Conservation (phyloP, 1,140 invertebrate genomes). For the Brachionus rubens region DNA sequence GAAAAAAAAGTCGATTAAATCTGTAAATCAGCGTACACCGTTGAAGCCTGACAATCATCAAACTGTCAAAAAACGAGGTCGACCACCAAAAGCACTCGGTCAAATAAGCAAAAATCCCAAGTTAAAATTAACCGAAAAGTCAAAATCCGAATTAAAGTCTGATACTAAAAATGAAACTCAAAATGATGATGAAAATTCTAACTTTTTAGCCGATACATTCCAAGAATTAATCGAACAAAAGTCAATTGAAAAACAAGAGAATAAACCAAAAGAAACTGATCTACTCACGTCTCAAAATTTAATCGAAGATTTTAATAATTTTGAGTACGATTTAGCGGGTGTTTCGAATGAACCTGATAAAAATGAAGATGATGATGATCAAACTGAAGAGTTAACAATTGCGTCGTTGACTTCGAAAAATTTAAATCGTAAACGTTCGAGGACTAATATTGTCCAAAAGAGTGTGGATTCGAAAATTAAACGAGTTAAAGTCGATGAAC, state of each 20-base stretch:
- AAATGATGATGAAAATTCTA: not conserved
- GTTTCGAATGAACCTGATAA: not conserved
- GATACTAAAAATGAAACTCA: not conserved
- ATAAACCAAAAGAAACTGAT: not conserved
- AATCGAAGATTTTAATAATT: not conserved
- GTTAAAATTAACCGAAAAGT: too few species aligned
- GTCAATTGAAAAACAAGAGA: not conserved
- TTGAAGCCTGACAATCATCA: conserved; percentile 45
- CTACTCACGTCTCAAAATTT: not conserved
- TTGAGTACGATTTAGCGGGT: conserved; percentile 12
- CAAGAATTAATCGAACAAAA: conserved; percentile 7
- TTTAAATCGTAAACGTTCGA: conserved; percentile 9
- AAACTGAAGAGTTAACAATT: conserved; percentile 19
- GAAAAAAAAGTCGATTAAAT: not conserved
- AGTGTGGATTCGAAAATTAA: not conserved
- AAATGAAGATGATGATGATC: not conserved
- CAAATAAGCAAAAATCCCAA: too few species aligned
- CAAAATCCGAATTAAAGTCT: not conserved
- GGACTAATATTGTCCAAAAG: not conserved
- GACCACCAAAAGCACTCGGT: conserved; percentile 27
- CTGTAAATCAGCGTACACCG: not conserved
- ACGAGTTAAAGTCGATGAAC: not conserved
- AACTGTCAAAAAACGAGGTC: conserved; percentile 28
- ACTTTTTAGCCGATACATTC: conserved; percentile 31
- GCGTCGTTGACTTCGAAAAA: not conserved